A percentile compares a stretch with the other conserved stretches of the same genome.
Evolutionary conservation across 2,888 invertebrate genomes (phyloP).

Genomic region (Furcula furcula): DNA sequence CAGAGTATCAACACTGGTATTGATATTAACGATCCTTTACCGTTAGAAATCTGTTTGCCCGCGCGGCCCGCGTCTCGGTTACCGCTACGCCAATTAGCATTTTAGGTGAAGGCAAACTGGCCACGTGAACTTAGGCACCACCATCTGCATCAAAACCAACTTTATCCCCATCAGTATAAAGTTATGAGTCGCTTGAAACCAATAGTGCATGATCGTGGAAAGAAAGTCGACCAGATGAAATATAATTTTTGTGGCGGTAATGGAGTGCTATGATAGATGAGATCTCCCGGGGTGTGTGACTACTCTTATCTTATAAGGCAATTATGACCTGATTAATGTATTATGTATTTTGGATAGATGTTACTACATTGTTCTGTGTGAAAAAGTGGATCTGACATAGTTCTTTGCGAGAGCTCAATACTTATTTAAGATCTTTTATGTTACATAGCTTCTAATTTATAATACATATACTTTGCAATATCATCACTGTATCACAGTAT

Average conservation of each 20-base stretch:
- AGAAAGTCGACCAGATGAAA: conserved; percentile 23
- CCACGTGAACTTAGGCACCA: conserved; percentile 20
- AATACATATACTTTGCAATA: too few species aligned
- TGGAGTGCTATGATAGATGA: conserved; percentile 1
- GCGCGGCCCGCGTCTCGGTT: conserved; percentile 24
- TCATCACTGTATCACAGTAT: too few species aligned
- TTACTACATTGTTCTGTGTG: too few species aligned
- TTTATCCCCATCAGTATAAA: conserved; percentile 1
- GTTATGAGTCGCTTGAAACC: not conserved
- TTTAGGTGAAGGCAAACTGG: conserved; percentile 74
- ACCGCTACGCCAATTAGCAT: conserved; percentile 57
- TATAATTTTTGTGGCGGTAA: not conserved
- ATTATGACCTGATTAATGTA: not conserved
- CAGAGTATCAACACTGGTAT: conserved; percentile 12
- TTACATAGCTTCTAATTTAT: too few species aligned
- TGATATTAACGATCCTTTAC: conserved; percentile 47
- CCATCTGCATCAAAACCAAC: conserved; percentile 8
- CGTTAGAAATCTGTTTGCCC: conserved; percentile 49
- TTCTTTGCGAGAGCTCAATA: too few species aligned
- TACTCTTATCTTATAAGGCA: too few species aligned
- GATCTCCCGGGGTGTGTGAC: not conserved
- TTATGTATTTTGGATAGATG: not conserved
- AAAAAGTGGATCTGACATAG: too few species aligned
- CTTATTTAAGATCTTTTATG: too few species aligned
- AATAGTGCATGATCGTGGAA: conserved; percentile 6